Base-by-base conservation (phyloP, 1,140 invertebrate genomes). In the Drosophila watanabei region DNA sequence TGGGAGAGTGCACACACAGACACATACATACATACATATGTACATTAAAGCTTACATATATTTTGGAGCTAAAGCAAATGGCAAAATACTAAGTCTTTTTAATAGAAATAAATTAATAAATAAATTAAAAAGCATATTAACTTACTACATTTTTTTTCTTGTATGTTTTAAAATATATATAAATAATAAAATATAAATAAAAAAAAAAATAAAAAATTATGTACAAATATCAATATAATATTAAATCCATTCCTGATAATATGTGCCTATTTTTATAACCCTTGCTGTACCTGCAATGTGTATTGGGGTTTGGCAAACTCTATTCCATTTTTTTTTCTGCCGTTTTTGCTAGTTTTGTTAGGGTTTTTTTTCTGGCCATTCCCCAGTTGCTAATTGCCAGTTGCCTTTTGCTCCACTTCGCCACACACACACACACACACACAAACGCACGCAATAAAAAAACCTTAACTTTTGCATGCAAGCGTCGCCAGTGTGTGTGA, bases 321-420 rank as follows among this genome's bases (percentile, higher is more conserved):
- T 43, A 72, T 73, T 72, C 39, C 39, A 11, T 30, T 43, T 51
- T 59, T 72, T 73, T 61, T 60, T 49, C 43, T 33, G 11, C 51
- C 51, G 18, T 52, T 72, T 73, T 73, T 13, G 68, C 32, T 73
- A 60, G 54, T 51, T 72, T 73, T 41, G 16, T 56, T 48, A 32
- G 37, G 13, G 64, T 73, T 51, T 51, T 48, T 54, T 65, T 75
- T 73, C n/a, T 68, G 45, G 37, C 63, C 35, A 70, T 58, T 52
- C 61, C 75, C 75, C 57, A 61, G 75, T 70, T 79, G 75, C 75
- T 79, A 79, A 79, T 79, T 78, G 75, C 57, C 75, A 78, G 63
- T 78, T 78, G 75, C 64, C 75, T 79, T 78, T 79, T 79, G 75
- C 75, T 79, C 75, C 33, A 79, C 64, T 70, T 79, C 86, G 80